Conservation (phyloP, 2,113 vertebrate genomes). For the Dolichallabes microphthalmus region DNA sequence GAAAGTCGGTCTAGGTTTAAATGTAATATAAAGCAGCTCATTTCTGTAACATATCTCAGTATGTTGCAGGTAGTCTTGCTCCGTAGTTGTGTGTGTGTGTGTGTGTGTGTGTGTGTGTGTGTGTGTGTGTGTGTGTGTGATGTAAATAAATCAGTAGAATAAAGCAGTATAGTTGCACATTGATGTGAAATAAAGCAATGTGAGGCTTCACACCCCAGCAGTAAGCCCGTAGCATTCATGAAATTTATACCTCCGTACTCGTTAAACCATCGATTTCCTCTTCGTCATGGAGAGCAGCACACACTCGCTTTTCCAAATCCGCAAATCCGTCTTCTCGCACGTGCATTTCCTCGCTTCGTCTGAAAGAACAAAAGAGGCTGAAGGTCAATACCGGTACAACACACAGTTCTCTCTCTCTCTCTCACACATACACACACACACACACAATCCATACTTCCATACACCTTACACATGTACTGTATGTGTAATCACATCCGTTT, state of each 20-base stretch:
- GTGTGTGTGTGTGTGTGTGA: neutral
- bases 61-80: neutral
- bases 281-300: slow-evolving; percentile 24
- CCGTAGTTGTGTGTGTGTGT: neutral
- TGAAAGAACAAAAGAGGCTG: neutral
- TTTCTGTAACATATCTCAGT: slow-evolving; percentile 1
- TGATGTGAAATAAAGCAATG: slow-evolving; percentile 16
- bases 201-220: neutral
- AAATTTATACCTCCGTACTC: slow-evolving; percentile 10
- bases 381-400: slow-evolving; percentile 11
- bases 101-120: slow-evolving; percentile 15
- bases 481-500: neutral
- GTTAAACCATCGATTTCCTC: slow-evolving; percentile 21
- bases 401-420: neutral
- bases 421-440: no score
- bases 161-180: slow-evolving; percentile 1
- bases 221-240: slow-evolving; percentile 7
- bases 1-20: neutral
- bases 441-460: neutral
- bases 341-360: neutral
- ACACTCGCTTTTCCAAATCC: slow-evolving; percentile 14
- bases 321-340: slow-evolving; percentile 4
- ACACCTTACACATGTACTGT: neutral
- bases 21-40: neutral
- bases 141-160: slow-evolving; percentile 17